Base-by-base conservation (phyloP, 1,140 invertebrate species). In the Drosophila mauritiana region DNA sequence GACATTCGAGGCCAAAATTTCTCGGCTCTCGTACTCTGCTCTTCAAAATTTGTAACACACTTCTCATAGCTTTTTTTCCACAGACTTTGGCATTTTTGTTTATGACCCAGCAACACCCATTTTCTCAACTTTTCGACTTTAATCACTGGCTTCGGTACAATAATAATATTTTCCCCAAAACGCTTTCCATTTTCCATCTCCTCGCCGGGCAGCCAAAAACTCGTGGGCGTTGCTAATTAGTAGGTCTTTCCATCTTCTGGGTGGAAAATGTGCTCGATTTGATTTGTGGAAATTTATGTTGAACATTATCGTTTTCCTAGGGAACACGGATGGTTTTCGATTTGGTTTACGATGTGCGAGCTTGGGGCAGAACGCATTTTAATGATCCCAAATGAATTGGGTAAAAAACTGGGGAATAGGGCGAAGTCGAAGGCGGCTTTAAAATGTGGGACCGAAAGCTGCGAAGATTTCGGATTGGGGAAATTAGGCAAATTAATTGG, bases 201-300 rank as follows among this genome's bases (percentile, higher is more conserved):
- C 42, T 39, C 48, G 42, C 42, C 25, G 13, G 17, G 25, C 54
- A n/a, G 65, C 72, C 65, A 36, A 74, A 80, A 76, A 59, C 61
- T 76, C 40, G 83, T 89, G 76, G 83, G 83, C 83, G 84, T 89
- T 76, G 79, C 83, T 89, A 86, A 89, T 86, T 89, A 86, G 84
- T 76, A 59, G 72, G 51, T 6, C 22, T 40, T 56, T 42, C 40
- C 48, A 39, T 70, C 36, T 69, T 11, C 25, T 36, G 40, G 63
- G 62, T 75, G 68, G 73, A 86, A 85, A 88, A 88, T 86, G 83
- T 61, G 84, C 84, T 83, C 84, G 76, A 86, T 86, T 89, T 86
- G 83, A 89, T 86, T 86, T 89, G 83, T 89, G 75, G 63, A 83
- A 86, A 86, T 86, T 86, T 86, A 86, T 86, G 83, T 75, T 88